A percentile compares a stretch with the other conserved stretches of the same genome.
phyloP scores from a whole-genome alignment of 2,888 invertebrate genomes.

The Microctonus hyperodae region DNA sequence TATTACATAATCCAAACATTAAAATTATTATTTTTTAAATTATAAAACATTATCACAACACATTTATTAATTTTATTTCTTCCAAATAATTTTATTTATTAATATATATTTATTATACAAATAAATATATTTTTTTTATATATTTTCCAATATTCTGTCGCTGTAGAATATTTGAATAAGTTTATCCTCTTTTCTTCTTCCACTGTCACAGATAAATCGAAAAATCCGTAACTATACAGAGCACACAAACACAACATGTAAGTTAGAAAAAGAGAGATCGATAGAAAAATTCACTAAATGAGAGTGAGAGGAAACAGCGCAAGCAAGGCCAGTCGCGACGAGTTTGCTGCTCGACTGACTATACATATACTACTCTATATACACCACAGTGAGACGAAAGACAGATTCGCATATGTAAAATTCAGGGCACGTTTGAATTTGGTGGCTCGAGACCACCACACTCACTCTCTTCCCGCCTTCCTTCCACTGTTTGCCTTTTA shows the following conservation, averaged over 20 bases:
- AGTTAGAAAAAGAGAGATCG: not conserved
- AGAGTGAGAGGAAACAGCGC: not conserved
- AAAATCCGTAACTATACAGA: not conserved
- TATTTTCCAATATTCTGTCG: not conserved
- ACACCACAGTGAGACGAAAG: constrained; percentile 17
- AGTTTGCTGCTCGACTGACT: constrained; percentile 11
- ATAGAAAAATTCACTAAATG: not conserved
- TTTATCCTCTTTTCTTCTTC: not conserved
- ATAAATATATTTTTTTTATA: not conserved
- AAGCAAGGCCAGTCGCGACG: not conserved
- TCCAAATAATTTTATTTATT: constrained; percentile 25
- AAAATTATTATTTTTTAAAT: not conserved
- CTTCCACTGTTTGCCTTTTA: not conserved
- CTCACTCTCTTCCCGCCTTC: constrained; percentile 10
- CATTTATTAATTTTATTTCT: constrained; percentile 9
- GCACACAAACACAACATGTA: not conserved
- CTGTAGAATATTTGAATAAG: not conserved
- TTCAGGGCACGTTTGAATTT: constrained; percentile 42
- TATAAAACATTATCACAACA: constrained; percentile 11
- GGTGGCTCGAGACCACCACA: constrained; percentile 37
- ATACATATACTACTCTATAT: constrained; percentile 17
- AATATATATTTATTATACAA: constrained; percentile 18
- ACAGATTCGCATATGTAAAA: constrained; percentile 35
- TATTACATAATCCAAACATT: too few species aligned
- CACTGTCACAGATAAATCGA: not conserved